These are phyloP conservation scores for Notolabrus celidotus DNA, from an alignment of 2,797 vertebrate genomes.

Conservation along the genomic window DNA sequence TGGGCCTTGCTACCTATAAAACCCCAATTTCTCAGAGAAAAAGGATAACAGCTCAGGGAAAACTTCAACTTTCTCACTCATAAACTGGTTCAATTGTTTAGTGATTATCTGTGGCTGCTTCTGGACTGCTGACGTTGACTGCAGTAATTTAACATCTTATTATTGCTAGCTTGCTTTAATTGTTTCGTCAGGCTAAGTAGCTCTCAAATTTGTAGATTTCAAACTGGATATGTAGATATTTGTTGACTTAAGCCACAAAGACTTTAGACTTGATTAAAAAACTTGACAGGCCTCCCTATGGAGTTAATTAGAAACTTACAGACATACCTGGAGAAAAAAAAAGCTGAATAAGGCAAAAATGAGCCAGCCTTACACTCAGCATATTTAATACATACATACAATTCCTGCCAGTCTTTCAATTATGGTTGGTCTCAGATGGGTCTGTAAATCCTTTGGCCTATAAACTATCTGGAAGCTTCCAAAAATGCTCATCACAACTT, in stretches of 20 bases:
- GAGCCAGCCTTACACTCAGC: too few species aligned
- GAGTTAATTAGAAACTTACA: neutral
- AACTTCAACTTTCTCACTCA: slow-evolving; percentile 44
- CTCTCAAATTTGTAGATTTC: neutral
- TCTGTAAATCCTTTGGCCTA: too few species aligned
- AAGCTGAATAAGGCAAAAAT: too few species aligned
- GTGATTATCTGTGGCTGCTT: slow-evolving; percentile 38
- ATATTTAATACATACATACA: too few species aligned
- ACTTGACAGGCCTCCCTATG: neutral
- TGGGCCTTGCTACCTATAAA: slow-evolving; percentile 69
- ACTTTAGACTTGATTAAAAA: neutral
- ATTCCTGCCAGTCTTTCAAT: too few species aligned
- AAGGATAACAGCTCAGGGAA: slow-evolving; percentile 25
- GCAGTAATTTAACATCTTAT: slow-evolving; percentile 1
- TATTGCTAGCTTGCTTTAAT: neutral
- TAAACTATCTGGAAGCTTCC: too few species aligned
- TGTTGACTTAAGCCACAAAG: neutral
- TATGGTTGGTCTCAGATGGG: too few species aligned
- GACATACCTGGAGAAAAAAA: neutral
- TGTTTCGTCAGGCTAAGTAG: neutral
- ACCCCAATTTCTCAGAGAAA: slow-evolving; percentile 63
- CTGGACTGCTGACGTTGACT: slow-evolving; percentile 25
- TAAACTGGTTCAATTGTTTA: slow-evolving; percentile 56
- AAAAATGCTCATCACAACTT: too few species aligned
- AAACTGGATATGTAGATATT: neutral